Base-by-base conservation (phyloP, 2,888 invertebrate species). In the Lithophane ornitopus region DNA sequence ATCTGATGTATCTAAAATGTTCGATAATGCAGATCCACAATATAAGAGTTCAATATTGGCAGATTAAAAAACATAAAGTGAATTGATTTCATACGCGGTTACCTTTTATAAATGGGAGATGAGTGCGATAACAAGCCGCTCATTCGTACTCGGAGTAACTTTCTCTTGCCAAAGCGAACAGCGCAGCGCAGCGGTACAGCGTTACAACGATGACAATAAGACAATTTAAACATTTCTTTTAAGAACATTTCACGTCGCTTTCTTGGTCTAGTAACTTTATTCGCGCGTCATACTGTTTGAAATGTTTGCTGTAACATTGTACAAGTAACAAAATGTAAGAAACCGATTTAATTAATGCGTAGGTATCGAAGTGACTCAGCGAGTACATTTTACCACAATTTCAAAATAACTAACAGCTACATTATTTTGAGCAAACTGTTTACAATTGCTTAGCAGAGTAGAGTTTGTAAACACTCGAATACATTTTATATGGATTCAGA, bases 61-160 rank as follows among this genome's bases (percentile, higher is more conserved):
- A 62, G 62, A 70, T 76, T 67, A 70, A 68, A 62, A 81, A 63
- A 63, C 70, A 75, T 77, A 56, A 73, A 76, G 63, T 74, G 63
- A 79, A 74, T 82, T 85, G 74, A 83, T 87, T 82, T 84, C 82
- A 84, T 81, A 83, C 84, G 81, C 75, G 54, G 81, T 63, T 73
- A 75, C 59, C 65, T 63, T 63, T 75, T 78, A 70, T 75, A 75
- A 70, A 61, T 74, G 59, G 54, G 52, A 74, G 86, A 77, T 74
- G 75, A 72, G 75, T 81, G 70, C 69, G 76, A 84, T 84, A 86
- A 79, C 74, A 63, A 70, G 56, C 54, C 54, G 70, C 76, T 80
- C 65, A 76, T 80, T 85, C 76, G 71, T 75, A 70, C 78, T 71
- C 69, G n/a, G 58, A 59, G 66, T 67, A 71, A 88, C 87, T 87